Conservation (phyloP, 2,113 vertebrate species). For the Callospermophilus lateralis region DNA sequence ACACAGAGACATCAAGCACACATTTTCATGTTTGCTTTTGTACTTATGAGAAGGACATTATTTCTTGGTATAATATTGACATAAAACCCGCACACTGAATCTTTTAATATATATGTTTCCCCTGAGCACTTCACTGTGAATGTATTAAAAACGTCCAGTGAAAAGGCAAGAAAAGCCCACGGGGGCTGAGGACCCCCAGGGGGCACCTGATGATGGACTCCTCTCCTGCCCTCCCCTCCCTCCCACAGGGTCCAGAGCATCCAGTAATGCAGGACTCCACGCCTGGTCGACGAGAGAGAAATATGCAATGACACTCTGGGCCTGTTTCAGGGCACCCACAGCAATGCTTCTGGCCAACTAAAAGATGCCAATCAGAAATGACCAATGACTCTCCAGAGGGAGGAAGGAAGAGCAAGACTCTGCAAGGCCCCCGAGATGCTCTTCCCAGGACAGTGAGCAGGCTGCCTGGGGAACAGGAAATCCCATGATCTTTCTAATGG, state of each 20-base stretch:
- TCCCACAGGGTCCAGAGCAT: background rate
- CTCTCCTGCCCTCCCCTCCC: background rate
- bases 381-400: background rate
- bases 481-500: background rate
- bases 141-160: background rate
- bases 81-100: background rate
- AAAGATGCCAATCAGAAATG: background rate
- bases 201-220: rapidly evolving
- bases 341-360: background rate
- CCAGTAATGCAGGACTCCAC: rapidly evolving
- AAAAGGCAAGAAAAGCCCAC: background rate
- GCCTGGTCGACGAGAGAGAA: background rate
- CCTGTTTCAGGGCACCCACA: background rate
- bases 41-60: background rate
- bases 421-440: background rate
- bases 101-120: background rate
- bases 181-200: background rate
- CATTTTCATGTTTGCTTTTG: background rate
- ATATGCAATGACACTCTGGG: rapidly evolving
- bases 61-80: background rate
- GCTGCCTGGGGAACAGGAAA: no score
- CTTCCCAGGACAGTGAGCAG: rapidly evolving
- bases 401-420: background rate
- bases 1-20: background rate
- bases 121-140: background rate